Evolutionary conservation across 2,888 invertebrate genomes (phyloP), one percentile per base, ranked within the genome.

Genomic region (Labia minor): DNA sequence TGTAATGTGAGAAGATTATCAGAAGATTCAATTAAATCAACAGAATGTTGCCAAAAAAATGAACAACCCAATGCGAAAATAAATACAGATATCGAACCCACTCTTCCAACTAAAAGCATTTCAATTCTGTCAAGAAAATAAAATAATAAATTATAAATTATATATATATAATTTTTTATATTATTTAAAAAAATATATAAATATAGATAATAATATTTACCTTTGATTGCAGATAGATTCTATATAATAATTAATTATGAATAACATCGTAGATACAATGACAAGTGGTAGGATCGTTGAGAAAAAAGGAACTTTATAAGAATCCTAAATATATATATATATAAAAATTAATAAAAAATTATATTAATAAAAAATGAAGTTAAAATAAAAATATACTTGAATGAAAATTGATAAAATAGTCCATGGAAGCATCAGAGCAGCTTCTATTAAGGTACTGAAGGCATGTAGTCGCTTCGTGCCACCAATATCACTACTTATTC

Each of bases 401-500:
- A 37, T 37, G 6, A 37, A 65, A 10, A 65, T 20, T 10, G 19
- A 19, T 26, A 67, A 19, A 3, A 62, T 68, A 10, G 78, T 78
- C 74, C 79, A 75, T 0, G 81, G 80, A 18, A 76, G 72, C 14
- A 82, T 73, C 6, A 81, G 67, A 6, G 76, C 37, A 2, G 79
- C 74, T 4, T 80, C 80, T 3, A 76, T 70, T 6, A 80, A 70
- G 1, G 79, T 77, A 1, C 81, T 78, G 33, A 82, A 72, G 1
- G 82, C 77, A 72, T 81, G 78, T 0, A 82, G 76, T 63, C 80
- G 73, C 71, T 79, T 80, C 3, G 77, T 74, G 26, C 82, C 82
- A n/a, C 82, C 82, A 21, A 83, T 75, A 71, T 82, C 82, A 1
- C 80, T 77, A 2, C 80, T 78, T 21, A 81, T 71, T 65, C 77